Conservation (phyloP, 1,140 invertebrate genomes). For the Rhagoletis zephyria region DNA sequence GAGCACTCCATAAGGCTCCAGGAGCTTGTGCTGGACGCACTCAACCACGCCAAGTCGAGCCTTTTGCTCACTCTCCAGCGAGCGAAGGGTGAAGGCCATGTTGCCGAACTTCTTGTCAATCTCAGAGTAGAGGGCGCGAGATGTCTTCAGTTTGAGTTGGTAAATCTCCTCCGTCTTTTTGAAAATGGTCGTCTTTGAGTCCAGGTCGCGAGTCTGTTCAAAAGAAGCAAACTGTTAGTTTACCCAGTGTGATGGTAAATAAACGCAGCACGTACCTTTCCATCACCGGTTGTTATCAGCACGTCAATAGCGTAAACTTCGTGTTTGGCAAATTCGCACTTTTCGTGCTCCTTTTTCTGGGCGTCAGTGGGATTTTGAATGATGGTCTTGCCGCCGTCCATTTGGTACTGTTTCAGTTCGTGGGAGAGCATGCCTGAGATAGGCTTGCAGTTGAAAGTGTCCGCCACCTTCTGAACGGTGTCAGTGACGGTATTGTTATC, state of each 20-base stretch:
- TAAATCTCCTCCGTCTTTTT: conserved; percentile 99
- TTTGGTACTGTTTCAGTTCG: conserved; percentile 95
- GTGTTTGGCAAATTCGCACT: conserved; percentile 94
- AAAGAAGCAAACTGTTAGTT: too few species aligned
- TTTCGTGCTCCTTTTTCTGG: conserved; percentile 97
- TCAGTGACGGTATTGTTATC: too few species aligned
- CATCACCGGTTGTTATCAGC: conserved; percentile 94
- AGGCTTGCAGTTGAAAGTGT: conserved; percentile 95
- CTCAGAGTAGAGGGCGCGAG: conserved; percentile 95
- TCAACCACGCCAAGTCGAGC: conserved; percentile 97
- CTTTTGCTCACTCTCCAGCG: conserved; percentile 96
- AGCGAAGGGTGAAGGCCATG: conserved; percentile 92
- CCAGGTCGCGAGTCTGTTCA: too few species aligned
- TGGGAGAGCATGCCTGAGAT: conserved; percentile 99
- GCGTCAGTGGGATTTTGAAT: conserved; percentile 98
- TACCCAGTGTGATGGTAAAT: too few species aligned
- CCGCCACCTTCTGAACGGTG: conserved; percentile 92
- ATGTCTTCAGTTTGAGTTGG: conserved; percentile 96
- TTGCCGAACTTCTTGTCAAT: conserved; percentile 92
- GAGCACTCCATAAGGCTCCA: conserved; percentile 94
- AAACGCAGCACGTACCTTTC: conserved; percentile 87
- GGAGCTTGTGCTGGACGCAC: conserved; percentile 97
- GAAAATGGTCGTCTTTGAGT: conserved; percentile 95
- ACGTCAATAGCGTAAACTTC: conserved; percentile 99
- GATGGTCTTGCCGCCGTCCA: conserved; percentile 99